These are phyloP conservation scores for Xylota sylvarum DNA, from an alignment of 2,888 invertebrate genomes.

Conservation along the genomic window DNA sequence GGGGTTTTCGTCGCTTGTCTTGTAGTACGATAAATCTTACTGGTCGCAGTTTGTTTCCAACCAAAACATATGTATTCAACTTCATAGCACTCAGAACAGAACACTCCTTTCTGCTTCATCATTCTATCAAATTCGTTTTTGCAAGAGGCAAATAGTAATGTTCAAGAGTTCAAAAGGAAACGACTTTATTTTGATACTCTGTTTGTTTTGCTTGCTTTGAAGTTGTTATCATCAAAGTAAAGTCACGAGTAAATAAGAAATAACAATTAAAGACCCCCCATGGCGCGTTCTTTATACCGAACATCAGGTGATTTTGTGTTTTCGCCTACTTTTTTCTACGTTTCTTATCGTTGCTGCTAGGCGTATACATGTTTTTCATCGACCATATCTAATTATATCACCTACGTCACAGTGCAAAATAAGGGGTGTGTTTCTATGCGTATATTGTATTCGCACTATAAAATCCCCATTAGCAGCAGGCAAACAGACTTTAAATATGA, in stretches of 20 bases:
- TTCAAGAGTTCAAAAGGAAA: background rate
- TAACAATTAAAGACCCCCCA: background rate
- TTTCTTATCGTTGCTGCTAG: background rate
- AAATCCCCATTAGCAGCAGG: background rate
- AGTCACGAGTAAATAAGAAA: conserved; percentile 6
- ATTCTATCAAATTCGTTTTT: no score
- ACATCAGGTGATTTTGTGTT: conserved; percentile 36
- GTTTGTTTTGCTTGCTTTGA: background rate
- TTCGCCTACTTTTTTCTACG: background rate
- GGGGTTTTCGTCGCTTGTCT: no score
- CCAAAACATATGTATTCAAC: no score
- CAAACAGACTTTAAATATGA: background rate
- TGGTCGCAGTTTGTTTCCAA: no score
- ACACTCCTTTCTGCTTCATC: no score
- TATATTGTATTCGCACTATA: background rate
- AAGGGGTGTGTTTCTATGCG: conserved; percentile 28
- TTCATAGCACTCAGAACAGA: no score
- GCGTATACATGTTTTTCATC: background rate
- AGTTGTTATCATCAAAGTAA: background rate
- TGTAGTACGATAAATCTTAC: no score
- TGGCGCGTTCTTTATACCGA: background rate
- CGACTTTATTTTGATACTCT: background rate
- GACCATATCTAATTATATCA: conserved; percentile 1
- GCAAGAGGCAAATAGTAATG: background rate
- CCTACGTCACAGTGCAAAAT: conserved; percentile 13